Evolutionary conservation across 1,140 invertebrate species (phyloP), one percentile per base, ranked within the genome.

Genomic region (Drosophila fuyamai): DNA sequence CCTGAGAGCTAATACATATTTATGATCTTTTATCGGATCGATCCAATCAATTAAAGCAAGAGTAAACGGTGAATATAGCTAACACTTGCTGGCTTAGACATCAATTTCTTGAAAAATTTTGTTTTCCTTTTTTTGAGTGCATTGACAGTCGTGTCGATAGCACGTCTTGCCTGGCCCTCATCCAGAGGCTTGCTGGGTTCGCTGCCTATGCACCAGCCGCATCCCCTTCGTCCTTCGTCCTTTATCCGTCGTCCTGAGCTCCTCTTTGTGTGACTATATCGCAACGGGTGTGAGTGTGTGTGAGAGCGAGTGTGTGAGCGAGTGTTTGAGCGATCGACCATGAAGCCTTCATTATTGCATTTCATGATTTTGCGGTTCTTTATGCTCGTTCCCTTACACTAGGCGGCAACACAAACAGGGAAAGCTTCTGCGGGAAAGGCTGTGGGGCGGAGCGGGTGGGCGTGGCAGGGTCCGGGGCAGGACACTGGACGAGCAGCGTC

Each of bases 321-420:
- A 70, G 56, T 81, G 75, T 78, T 70, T 78, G 82, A 89, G 84
- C 84, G 84, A 89, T 89, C 84, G 84, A 89, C 84, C 84, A 89
- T 89, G 85, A 89, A 78, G 84, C 84, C 84, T 89, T 89, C 84
- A 89, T 89, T 89, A 89, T 89, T 89, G 84, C 84, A 89, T 89
- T 89, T 84, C 76, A 89, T 89, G 84, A 89, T 89, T 89, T 89
- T 89, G 84, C 80, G 84, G 84, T 89, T 89, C 84, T 89, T 89
- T 89, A 89, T 89, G 84, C 84, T 74, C 66, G 48, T 72, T 83
- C 72, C 72, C 80, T 73, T 60, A 74, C 60, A 85, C 70, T 46
- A 40, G 27, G 40, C 66, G 59, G 68, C 36, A 68, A 46, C 38
- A 32, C 27, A 41, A 51, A 36, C 27, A 32, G 48, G 48, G 48